Evolutionary conservation across 2,888 invertebrate species (phyloP), one percentile per base, ranked within the genome.

Genomic region (Charanyca ferruginea): DNA sequence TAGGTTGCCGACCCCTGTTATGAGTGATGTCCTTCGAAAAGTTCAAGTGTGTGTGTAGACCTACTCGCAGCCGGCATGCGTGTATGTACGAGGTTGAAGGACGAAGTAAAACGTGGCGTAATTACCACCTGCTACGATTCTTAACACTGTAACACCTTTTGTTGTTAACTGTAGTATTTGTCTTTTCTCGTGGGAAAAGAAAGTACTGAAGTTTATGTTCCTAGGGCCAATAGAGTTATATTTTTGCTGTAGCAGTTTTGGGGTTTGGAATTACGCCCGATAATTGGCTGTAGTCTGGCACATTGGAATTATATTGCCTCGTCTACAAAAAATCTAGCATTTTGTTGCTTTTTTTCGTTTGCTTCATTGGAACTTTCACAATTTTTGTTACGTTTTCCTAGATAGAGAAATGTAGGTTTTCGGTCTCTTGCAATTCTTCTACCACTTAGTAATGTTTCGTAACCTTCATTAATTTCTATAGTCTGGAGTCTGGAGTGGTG

Each of bases 271-370:
- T 61, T 35, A 32, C 32, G 18, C 5, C 42, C 23, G 25, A 22
- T 8, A 23, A 23, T 64, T 42, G 49, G 49, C 62, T 32, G 7
- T 48, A 41, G 41, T 61, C 35, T 47, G 49, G 20, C 44, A 35
- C 18, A 49, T 62, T 64, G 6, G 6, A 62, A 47, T 32, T 48
- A 13, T 48, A 61, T 32, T 38, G 28, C 4, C 25, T 23, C 23
- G 6, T 49, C 8, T 18, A 23, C 41, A 62, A 62, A n/a, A 49
- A n/a, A 32, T 22, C n/a, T 28, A 53, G 41, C n/a, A 42, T n/a
- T n/a, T n/a, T n/a, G n/a, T n/a, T n/a, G n/a, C n/a, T n/a, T n/a
- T n/a, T n/a, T n/a, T n/a, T n/a, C n/a, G n/a, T 60, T 8, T 32
- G 18, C 16, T 25, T 23, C 32, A 45, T 45, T 35, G 18, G 20